Conservation (phyloP, 2,888 invertebrate species). For the Machimus rusticus region DNA sequence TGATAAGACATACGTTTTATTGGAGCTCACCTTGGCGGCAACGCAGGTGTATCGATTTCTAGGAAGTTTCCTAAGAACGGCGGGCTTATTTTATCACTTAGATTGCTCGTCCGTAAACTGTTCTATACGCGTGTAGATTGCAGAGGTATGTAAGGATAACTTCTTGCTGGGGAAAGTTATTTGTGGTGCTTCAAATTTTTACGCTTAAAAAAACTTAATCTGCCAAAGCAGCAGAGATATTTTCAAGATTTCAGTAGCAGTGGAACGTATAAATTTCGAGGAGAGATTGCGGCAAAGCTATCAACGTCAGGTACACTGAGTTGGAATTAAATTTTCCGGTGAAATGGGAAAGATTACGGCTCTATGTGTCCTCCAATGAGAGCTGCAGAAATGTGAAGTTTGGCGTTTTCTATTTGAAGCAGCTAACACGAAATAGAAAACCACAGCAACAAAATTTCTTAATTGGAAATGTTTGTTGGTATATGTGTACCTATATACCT, state of each 20-base stretch:
- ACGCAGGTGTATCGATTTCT: background rate
- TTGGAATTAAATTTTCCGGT: background rate
- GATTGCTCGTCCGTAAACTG: background rate
- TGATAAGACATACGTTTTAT: conserved; percentile 19
- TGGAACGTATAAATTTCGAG: background rate
- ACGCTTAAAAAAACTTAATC: conserved; percentile 2
- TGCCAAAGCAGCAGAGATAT: background rate
- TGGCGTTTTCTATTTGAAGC: background rate
- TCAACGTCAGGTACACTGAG: background rate
- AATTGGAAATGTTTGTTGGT: background rate
- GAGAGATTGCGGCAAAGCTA: background rate
- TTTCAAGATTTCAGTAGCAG: background rate
- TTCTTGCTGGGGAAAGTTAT: background rate
- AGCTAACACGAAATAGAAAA: background rate
- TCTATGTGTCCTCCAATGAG: background rate
- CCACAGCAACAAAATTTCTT: background rate
- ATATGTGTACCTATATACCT: background rate
- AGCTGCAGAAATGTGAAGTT: background rate
- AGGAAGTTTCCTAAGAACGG: background rate
- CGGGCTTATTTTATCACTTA: background rate
- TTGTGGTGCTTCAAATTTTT: background rate
- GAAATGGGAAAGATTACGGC: background rate
- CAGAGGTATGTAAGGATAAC: background rate
- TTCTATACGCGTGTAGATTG: background rate
- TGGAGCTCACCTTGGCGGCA: background rate